phyloP scores from a whole-genome alignment of 92 coral and sea anemone genomes.

The Bergia sp. region DNA sequence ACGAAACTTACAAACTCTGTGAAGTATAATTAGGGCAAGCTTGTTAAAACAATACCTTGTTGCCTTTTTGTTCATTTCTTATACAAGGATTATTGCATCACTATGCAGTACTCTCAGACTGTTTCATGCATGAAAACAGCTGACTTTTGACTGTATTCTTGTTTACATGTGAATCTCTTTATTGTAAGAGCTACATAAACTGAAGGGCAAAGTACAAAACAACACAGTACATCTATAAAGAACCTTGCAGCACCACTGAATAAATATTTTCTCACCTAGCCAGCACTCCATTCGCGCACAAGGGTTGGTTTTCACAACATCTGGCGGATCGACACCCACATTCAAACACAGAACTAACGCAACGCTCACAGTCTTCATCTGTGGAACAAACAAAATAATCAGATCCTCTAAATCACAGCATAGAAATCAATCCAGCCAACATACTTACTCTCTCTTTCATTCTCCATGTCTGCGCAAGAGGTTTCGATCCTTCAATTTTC shows the following conservation, averaged over 20 bases:
- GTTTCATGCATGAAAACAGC: constrained; percentile 27
- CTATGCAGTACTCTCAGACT: not conserved
- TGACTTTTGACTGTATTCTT: not conserved
- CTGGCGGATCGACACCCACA: constrained; percentile 98
- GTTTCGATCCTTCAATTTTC: constrained; percentile 80
- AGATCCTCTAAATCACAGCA: not conserved
- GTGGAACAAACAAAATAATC: not conserved
- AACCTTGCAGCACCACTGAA: not conserved
- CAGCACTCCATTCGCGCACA: constrained; percentile 99
- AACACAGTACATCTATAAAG: not conserved
- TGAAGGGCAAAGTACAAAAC: constrained; percentile 11
- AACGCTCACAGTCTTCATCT: constrained; percentile 99
- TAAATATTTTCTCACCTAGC: constrained; percentile 75
- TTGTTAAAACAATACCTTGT: not conserved
- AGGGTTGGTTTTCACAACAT: constrained; percentile 94
- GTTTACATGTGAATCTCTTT: constrained; percentile 21
- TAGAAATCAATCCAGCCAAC: not conserved
- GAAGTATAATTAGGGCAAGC: not conserved
- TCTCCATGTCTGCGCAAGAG: constrained; percentile 96
- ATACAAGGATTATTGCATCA: not conserved
- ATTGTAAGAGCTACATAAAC: not conserved
- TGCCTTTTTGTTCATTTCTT: not conserved
- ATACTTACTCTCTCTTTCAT: constrained; percentile 93
- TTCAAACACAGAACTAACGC: constrained; percentile 93
- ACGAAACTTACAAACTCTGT: not conserved